phyloP scores from a whole-genome alignment of 1,140 invertebrate species.

The Coptotermes formosanus region DNA sequence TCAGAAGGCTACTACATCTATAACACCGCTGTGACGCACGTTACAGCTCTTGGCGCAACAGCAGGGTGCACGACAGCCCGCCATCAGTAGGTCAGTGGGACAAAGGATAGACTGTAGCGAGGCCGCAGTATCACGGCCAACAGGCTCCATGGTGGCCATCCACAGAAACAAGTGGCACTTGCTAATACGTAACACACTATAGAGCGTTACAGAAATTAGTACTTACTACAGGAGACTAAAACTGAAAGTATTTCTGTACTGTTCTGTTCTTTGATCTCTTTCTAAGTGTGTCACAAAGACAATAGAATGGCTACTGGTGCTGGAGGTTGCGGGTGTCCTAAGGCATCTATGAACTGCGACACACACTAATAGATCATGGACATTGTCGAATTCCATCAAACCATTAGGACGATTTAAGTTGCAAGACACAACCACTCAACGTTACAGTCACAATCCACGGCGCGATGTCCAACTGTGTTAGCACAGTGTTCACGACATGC shows the following conservation, averaged over 20 bases:
- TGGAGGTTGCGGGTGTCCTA: not conserved
- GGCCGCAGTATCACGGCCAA: not conserved
- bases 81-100: conserved; percentile 8
- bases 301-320: not conserved
- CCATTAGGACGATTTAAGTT: not conserved
- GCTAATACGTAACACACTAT: not conserved
- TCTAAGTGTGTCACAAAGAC: not conserved
- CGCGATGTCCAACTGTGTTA: too few relatives aligned
- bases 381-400: not conserved
- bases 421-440: not conserved
- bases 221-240: not conserved
- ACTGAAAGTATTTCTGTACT: not conserved
- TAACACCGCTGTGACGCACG: not conserved
- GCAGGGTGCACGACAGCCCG: not conserved
- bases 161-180: not conserved
- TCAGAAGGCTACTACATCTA: too few relatives aligned
- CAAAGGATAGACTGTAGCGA: not conserved
- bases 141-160: not conserved
- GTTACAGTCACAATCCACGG: too few relatives aligned
- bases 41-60: not conserved
- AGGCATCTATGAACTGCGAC: not conserved
- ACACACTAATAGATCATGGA: not conserved
- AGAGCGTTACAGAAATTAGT: not conserved
- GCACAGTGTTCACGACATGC: too few relatives aligned
- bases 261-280: too few relatives aligned